Base-by-base conservation (phyloP, 2,113 vertebrate genomes). In the Dunckerocampus dactyliophorus region DNA sequence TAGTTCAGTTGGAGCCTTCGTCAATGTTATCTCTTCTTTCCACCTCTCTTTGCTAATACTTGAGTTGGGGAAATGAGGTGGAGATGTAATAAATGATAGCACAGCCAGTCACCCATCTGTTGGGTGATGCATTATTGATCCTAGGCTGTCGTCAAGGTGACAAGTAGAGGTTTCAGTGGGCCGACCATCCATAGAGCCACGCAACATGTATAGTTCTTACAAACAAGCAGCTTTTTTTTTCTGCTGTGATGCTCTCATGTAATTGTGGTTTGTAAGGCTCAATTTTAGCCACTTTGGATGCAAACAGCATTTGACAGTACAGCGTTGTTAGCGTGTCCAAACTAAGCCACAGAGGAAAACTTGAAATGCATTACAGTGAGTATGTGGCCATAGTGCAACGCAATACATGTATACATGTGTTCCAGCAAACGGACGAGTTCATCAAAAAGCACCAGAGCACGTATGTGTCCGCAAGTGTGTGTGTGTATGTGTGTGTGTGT, bases 101-200 rank as follows among this genome's bases (percentile, higher is more conserved):
- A 73, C 53, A 73, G 76, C 83, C 71, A 75, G 65, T 75, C 73
- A 65, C 72, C 83, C 77, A 85, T 88, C 81, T 81, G 82, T 65
- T 61, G 83, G 62, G 80, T 85, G 83, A 88, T 88, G 68, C 76
- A 86, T 78, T 88, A 91, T 90, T 87, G 82, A 89, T 89, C 69
- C 59, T 39, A 6, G 42, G 65, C 63, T 74, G 63, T 69, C 74
- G 77, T 82, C 71, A 76, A 43, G 65, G 69, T 74, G 63, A 86
- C 77, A 79, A 80, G 72, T 80, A 72, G 81, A 74, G 63, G 52
- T 71, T 74, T 76, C 62, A 62, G 50, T 54, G 55, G 69, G 59
- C 63, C 57, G 47, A 75, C 52, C 4, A 19, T 12, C 13, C 8
- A 20, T 59, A 61, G 42, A 17, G n/a, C 45, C 16, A 59, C 22